Conservation (phyloP, 2,888 invertebrate genomes). For the Mesodorylaimus sp. region DNA sequence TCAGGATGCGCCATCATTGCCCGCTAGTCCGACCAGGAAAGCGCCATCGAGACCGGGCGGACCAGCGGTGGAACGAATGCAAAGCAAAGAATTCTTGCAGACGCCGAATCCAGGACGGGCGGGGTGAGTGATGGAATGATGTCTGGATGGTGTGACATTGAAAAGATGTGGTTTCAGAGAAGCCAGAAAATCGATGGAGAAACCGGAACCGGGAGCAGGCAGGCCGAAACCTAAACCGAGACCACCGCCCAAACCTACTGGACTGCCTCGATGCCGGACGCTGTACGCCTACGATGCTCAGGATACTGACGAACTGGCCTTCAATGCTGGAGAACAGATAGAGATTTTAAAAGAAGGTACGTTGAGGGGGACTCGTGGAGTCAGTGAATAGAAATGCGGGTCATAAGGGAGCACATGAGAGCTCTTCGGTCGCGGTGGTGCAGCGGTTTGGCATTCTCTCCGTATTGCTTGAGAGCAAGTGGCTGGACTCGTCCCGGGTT, state of each 20-base stretch:
- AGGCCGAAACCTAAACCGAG: constrained; percentile 30
- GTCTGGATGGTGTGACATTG: background rate
- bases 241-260: constrained; percentile 35
- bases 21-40: constrained; percentile 7
- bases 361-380: constrained; percentile 15
- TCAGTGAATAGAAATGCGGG: too few species aligned
- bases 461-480: too few species aligned
- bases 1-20: constrained; percentile 10
- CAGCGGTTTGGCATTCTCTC: too few species aligned
- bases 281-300: constrained; percentile 46
- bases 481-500: too few species aligned
- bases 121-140: background rate
- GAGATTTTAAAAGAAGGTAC: constrained; percentile 44
- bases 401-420: too few species aligned
- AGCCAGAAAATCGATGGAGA: background rate
- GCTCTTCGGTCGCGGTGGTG: too few species aligned
- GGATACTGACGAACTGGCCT: constrained; percentile 46
- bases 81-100: background rate
- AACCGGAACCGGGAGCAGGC: constrained; percentile 31
- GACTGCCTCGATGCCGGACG: constrained; percentile 31
- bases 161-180: constrained; percentile 4
- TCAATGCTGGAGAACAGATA: constrained; percentile 43
- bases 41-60: background rate
- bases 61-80: too few species aligned
- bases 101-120: background rate